phyloP scores from a whole-genome alignment of 1,140 invertebrate species.

The Pogonognathellus flavescens region DNA sequence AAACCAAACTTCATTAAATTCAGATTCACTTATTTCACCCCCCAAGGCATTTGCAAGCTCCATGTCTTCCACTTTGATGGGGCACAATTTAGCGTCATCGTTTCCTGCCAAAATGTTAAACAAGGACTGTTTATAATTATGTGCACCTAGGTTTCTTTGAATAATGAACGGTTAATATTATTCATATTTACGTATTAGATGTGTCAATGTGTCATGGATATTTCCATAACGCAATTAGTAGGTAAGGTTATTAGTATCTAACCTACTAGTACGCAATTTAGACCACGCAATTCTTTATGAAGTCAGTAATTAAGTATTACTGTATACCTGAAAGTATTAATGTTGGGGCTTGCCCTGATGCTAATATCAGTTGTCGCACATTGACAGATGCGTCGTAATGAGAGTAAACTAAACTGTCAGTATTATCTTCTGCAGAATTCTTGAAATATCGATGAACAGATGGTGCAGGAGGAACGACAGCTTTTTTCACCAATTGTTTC shows the following conservation, averaged over 20 bases:
- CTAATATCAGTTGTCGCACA: slow-evolving; percentile 4
- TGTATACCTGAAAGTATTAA: background rate
- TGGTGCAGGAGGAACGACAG: background rate
- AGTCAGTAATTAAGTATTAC: background rate
- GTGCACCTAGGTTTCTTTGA: too few relatives aligned
- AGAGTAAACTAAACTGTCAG: background rate
- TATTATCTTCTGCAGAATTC: background rate
- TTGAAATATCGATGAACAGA: slow-evolving; percentile 38
- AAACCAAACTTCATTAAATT: slow-evolving; percentile 28
- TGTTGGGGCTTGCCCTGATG: background rate
- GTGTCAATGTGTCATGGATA: too few relatives aligned
- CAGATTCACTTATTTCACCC: slow-evolving; percentile 23
- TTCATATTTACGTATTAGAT: too few relatives aligned
- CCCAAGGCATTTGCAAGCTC: background rate
- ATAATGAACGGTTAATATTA: too few relatives aligned
- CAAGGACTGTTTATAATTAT: background rate
- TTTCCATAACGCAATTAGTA: too few relatives aligned
- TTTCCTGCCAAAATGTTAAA: slow-evolving; percentile 3
- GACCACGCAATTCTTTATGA: too few relatives aligned
- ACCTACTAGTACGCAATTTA: too few relatives aligned
- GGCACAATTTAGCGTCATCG: slow-evolving; percentile 22
- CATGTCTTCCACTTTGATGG: slow-evolving; percentile 27
- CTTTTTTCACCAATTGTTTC: background rate
- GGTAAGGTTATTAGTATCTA: too few relatives aligned
- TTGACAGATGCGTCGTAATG: slow-evolving; percentile 8